A percentile compares a stretch with the other conserved stretches of the same genome.
Conservation (phyloP, 2,888 invertebrate species). For the Chesias legatella region DNA sequence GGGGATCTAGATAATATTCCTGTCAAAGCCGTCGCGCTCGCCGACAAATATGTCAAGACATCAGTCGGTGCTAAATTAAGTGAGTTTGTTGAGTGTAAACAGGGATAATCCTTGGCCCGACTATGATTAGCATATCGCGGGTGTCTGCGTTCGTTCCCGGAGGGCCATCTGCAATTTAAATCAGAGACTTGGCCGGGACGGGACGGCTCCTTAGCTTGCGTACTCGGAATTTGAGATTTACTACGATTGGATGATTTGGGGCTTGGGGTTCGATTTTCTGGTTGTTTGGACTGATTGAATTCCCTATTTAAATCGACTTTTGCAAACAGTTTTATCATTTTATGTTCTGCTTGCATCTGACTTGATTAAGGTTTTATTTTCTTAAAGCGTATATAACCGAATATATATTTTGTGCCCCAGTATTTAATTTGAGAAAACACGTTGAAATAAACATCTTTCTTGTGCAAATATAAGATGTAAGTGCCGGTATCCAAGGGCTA, state of each 20-base stretch:
- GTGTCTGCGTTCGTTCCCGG: conserved; percentile 71
- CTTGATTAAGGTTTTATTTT: neutral
- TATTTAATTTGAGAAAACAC: conserved; percentile 1
- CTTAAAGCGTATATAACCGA: too few species aligned
- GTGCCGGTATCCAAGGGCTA: conserved; percentile 38
- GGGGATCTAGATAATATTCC: conserved; percentile 22
- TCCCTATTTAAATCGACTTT: conserved; percentile 62
- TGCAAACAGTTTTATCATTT: conserved; percentile 41
- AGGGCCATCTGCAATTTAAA: conserved; percentile 79
- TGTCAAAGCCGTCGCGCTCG: conserved; percentile 26
- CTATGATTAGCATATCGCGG: conserved; percentile 80
- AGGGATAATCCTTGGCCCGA: conserved; percentile 79
- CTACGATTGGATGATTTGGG: conserved; percentile 76
- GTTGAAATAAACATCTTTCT: conserved; percentile 15
- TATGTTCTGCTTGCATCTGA: conserved; percentile 28
- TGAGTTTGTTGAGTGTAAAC: conserved; percentile 81
- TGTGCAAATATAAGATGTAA: conserved; percentile 34
- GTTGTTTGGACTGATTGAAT: conserved; percentile 76
- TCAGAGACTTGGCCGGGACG: conserved; percentile 74
- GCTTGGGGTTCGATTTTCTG: conserved; percentile 78
- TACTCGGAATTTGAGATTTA: conserved; percentile 75
- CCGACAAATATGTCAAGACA: conserved; percentile 64
- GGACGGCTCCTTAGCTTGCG: conserved; percentile 71
- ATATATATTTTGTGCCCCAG: neutral
- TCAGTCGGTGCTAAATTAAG: conserved; percentile 76